A percentile compares a stretch with the other conserved stretches of the same genome.
Conservation (phyloP, 1,140 invertebrate species). For the Pygmarrhopalites habei region DNA sequence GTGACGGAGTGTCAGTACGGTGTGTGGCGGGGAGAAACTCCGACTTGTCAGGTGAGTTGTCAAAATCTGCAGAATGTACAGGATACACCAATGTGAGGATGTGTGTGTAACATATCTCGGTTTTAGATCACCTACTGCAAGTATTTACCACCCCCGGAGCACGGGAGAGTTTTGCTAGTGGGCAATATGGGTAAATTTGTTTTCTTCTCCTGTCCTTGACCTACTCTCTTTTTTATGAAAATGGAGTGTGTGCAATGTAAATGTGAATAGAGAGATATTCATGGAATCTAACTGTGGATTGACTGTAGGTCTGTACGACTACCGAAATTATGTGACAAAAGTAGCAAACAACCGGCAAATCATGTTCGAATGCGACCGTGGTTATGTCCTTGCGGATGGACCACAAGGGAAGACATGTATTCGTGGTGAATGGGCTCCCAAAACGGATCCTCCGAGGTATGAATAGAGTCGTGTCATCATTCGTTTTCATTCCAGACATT, state of each 20-base stretch:
- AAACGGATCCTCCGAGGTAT: conserved; percentile 54
- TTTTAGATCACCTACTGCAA: conserved; percentile 13
- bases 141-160: conserved; percentile 8
- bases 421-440: conserved; percentile 61
- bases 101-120: background rate
- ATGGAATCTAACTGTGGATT: too few species aligned
- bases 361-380: conserved; percentile 88
- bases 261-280: too few species aligned
- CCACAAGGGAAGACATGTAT: conserved; percentile 89
- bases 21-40: conserved; percentile 80
- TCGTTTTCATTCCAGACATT: too few species aligned
- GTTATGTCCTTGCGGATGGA: conserved; percentile 48
- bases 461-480: background rate
- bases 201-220: too few species aligned
- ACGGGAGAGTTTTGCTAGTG: conserved; percentile 86
- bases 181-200: conserved; percentile 99
- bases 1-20: conserved; percentile 80
- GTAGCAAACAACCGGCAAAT: conserved; percentile 89
- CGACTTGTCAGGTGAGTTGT: conserved; percentile 54
- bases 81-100: too few species aligned
- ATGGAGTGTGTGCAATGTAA: too few species aligned
- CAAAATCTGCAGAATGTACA: too few species aligned
- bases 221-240: too few species aligned
- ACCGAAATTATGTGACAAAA: conserved; percentile 88
- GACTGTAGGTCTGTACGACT: conserved; percentile 92